These are phyloP conservation scores for Phania funesta DNA, from an alignment of 2,888 invertebrate genomes.

Conservation along the genomic window DNA sequence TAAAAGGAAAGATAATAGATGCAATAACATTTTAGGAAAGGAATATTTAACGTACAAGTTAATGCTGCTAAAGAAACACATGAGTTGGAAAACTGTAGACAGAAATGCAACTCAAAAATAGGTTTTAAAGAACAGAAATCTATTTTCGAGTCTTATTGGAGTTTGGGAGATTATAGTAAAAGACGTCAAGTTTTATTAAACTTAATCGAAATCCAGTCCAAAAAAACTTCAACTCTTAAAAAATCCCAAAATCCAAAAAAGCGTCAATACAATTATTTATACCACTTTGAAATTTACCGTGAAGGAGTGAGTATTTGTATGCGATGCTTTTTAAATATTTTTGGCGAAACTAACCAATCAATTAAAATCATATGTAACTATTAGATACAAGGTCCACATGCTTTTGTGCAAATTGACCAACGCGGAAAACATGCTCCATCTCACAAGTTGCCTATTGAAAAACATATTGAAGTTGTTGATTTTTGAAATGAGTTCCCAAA, in stretches of 20 bases:
- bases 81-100: not conserved
- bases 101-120: not conserved
- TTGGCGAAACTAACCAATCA: not conserved
- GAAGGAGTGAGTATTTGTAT: not conserved
- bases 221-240: not conserved
- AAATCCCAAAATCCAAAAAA: not conserved
- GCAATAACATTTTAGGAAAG: too few relatives aligned
- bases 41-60: too few relatives aligned
- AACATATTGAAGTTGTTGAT: not conserved
- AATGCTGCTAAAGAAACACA: too few relatives aligned
- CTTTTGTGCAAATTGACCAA: not conserved
- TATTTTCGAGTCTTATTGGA: not conserved
- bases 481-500: not conserved
- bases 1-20: too few relatives aligned
- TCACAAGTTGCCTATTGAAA: not conserved
- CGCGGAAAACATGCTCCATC: not conserved
- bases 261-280: not conserved
- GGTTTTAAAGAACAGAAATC: not conserved
- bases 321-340: not conserved
- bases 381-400: not conserved
- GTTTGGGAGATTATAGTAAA: not conserved
- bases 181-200: not conserved
- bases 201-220: not conserved
- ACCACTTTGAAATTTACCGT: not conserved
- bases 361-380: not conserved